A percentile compares a stretch with the other conserved stretches of the same genome.
Conservation (phyloP, 2,888 invertebrate species). For the Scelioninae gen. 2 region DNA sequence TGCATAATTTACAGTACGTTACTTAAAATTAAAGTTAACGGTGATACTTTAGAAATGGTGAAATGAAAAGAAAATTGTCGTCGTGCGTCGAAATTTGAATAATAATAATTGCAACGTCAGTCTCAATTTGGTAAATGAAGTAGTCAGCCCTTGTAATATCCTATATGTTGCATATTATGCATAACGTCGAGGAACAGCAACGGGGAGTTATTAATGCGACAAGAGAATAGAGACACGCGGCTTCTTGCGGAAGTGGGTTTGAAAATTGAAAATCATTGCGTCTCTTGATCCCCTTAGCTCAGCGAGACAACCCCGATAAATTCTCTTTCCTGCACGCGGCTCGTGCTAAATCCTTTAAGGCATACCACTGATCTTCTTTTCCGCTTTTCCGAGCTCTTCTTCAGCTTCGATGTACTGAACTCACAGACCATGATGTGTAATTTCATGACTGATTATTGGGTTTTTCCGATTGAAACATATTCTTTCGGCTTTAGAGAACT, state of each 20-base stretch:
- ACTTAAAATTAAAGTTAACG: slow-evolving; percentile 56
- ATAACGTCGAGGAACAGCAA: slow-evolving; percentile 55
- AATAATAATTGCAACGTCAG: slow-evolving; percentile 52
- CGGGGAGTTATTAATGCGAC: slow-evolving; percentile 61
- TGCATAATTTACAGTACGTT: slow-evolving; percentile 69
- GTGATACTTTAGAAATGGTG: slow-evolving; percentile 22
- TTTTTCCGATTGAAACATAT: slow-evolving; percentile 54
- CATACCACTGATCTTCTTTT: slow-evolving; percentile 65
- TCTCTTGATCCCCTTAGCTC: slow-evolving; percentile 71
- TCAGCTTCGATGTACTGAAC: slow-evolving; percentile 51
- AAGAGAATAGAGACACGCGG: slow-evolving; percentile 64
- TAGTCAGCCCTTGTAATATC: slow-evolving; percentile 56
- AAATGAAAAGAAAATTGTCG: slow-evolving; percentile 18
- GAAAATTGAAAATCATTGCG: slow-evolving; percentile 74
- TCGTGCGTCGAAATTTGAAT: slow-evolving; percentile 53
- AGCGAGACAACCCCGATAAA: slow-evolving; percentile 71
- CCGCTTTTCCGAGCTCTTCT: slow-evolving; percentile 59
- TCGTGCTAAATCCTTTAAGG: slow-evolving; percentile 67
- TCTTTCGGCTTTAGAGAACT: slow-evolving; percentile 33
- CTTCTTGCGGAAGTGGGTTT: slow-evolving; percentile 69
- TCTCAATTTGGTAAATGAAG: slow-evolving; percentile 57
- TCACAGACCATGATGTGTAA: slow-evolving; percentile 51
- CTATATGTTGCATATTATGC: slow-evolving; percentile 56
- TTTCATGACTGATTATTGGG: slow-evolving; percentile 60
- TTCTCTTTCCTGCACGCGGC: slow-evolving; percentile 63